phyloP scores from a whole-genome alignment of 1,140 invertebrate species.

The Drosophila obscura region DNA sequence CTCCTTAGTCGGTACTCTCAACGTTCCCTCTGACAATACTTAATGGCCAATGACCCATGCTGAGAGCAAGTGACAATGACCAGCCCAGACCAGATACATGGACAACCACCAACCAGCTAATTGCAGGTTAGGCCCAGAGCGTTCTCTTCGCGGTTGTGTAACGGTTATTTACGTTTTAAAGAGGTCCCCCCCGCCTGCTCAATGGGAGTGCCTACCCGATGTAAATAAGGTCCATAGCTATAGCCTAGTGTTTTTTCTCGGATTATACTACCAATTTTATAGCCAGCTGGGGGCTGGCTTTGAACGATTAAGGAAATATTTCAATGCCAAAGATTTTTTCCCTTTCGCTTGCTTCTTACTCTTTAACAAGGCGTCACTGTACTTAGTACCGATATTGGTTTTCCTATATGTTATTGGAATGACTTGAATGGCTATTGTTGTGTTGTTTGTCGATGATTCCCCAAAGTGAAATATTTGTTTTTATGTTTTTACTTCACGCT shows the following conservation, averaged over 20 bases:
- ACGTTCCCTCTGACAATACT: background rate
- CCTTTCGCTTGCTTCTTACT: background rate
- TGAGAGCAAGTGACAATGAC: conserved; percentile 58
- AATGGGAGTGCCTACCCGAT: no score
- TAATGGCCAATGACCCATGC: conserved; percentile 66
- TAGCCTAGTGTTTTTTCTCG: background rate
- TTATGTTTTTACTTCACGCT: conserved; percentile 15
- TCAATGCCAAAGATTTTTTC: background rate
- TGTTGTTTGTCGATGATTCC: background rate
- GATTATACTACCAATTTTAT: background rate
- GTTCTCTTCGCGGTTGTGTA: conserved; percentile 31
- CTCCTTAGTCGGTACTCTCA: no score
- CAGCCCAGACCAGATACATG: background rate
- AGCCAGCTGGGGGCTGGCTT: background rate
- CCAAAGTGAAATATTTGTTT: conserved; percentile 34
- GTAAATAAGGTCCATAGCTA: background rate
- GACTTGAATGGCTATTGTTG: background rate
- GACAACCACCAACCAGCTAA: conserved; percentile 25
- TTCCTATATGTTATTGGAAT: conserved; percentile 18
- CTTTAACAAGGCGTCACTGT: conserved; percentile 14
- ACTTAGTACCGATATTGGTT: conserved; percentile 47
- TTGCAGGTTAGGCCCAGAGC: conserved; percentile 29
- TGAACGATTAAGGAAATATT: no score
- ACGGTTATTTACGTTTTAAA: conserved; percentile 21
- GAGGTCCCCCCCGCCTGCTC: background rate